phyloP scores from a whole-genome alignment of 64 coral and sea anemone genomes.

The Pocillopora verrucosa region DNA sequence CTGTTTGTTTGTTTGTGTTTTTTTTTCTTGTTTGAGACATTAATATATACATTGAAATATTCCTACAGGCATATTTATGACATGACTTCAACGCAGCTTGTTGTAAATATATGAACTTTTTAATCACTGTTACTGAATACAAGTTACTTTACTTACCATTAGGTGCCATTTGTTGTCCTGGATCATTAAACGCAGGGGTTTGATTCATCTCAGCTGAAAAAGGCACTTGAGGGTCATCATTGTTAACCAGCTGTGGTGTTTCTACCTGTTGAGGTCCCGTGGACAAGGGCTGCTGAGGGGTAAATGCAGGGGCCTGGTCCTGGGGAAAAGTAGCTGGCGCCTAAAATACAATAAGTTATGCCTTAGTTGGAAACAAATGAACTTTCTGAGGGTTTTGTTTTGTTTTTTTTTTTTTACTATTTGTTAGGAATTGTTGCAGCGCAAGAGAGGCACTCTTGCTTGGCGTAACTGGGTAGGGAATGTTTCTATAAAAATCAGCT shows the following conservation, averaged over 20 bases:
- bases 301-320: neutral
- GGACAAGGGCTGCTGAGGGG: neutral
- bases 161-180: neutral
- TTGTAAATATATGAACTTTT: neutral
- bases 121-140: neutral
- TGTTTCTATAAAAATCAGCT: no score
- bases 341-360: neutral
- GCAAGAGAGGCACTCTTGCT: no score
- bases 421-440: no score
- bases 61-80: no score
- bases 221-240: neutral
- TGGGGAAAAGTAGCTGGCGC: neutral
- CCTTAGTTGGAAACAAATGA: neutral
- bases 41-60: no score
- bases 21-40: neutral
- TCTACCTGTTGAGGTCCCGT: conserved; percentile 10
- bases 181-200: conserved; percentile 8
- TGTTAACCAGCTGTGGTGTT: neutral
- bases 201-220: conserved; percentile 27
- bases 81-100: no score
- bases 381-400: no score
- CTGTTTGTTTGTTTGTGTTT: neutral
- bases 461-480: no score
- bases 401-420: no score
- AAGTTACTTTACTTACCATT: neutral